Conservation (phyloP, 2,888 invertebrate species). For the Phania funesta region DNA sequence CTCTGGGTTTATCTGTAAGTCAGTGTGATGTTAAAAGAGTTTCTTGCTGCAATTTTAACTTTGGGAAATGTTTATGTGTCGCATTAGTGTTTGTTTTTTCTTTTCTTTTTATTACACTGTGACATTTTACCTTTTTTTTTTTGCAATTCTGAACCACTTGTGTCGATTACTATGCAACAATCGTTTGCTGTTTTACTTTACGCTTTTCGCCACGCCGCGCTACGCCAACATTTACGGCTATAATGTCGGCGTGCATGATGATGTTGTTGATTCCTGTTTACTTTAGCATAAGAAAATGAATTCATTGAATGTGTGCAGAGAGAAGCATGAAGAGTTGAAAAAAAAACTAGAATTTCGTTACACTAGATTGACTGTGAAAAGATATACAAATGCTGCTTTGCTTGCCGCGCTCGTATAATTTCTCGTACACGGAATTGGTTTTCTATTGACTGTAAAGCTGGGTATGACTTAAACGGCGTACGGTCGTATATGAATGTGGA, state of each 20-base stretch:
- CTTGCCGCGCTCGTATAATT: conserved; percentile 20
- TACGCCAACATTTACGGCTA: conserved; percentile 39
- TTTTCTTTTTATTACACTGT: neutral
- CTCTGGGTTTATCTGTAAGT: conserved; percentile 17
- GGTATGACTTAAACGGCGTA: conserved; percentile 26
- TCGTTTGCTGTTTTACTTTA: conserved; percentile 56
- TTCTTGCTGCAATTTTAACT: conserved; percentile 27
- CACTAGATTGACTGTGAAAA: conserved; percentile 66
- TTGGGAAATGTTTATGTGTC: conserved; percentile 50
- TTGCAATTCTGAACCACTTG: conserved; percentile 43
- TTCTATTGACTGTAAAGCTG: conserved; percentile 36
- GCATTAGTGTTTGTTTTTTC: conserved; percentile 53
- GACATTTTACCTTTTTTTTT: conserved; percentile 2
- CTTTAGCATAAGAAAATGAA: conserved; percentile 58
- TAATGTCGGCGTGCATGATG: conserved; percentile 28
- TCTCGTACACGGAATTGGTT: conserved; percentile 27
- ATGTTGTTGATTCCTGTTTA: conserved; percentile 61
- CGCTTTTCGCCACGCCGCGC: conserved; percentile 38
- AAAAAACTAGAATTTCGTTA: conserved; percentile 35
- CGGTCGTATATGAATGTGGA: neutral
- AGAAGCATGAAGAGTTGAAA: neutral
- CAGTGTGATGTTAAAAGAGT: conserved; percentile 24
- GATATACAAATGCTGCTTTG: conserved; percentile 55
- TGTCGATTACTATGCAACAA: conserved; percentile 64
- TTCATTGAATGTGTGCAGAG: conserved; percentile 46